phyloP scores from a whole-genome alignment of 1,140 invertebrate species.

The Pogonus chalceus region DNA sequence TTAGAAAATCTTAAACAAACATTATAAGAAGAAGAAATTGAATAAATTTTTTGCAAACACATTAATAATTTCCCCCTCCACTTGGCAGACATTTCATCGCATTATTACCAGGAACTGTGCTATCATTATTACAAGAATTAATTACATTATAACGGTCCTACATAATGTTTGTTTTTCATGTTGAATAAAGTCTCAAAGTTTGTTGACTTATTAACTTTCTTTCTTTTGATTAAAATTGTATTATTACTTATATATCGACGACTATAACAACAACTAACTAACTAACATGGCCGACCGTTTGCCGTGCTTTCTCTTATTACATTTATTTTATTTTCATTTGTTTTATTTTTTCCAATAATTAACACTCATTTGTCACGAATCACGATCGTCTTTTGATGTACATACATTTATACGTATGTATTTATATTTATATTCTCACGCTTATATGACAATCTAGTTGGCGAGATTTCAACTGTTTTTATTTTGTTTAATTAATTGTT shows the following conservation, averaged over 20 bases:
- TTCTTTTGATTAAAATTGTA: not conserved
- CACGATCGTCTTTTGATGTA: too few species aligned
- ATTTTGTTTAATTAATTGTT: too few species aligned
- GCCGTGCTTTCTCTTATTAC: not conserved
- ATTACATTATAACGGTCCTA: not conserved
- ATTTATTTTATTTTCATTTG: not conserved
- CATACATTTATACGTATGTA: too few species aligned
- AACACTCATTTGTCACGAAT: not conserved
- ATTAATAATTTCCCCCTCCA: conserved; percentile 26
- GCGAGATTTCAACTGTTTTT: too few species aligned
- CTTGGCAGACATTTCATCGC: too few species aligned
- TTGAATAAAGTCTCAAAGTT: not conserved
- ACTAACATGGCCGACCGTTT: not conserved
- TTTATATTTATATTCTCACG: too few species aligned
- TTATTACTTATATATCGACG: not conserved
- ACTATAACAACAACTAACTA: too few species aligned
- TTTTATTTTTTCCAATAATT: not conserved
- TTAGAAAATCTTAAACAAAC: too few species aligned
- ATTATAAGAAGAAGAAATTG: not conserved
- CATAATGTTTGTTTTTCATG: not conserved
- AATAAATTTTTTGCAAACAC: conserved; percentile 16
- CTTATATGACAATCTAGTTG: too few species aligned
- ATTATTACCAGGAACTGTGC: not conserved
- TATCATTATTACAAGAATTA: not conserved
- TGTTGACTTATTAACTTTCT: not conserved